Conservation (phyloP, 2,113 vertebrate species). For the Otis tarda region DNA sequence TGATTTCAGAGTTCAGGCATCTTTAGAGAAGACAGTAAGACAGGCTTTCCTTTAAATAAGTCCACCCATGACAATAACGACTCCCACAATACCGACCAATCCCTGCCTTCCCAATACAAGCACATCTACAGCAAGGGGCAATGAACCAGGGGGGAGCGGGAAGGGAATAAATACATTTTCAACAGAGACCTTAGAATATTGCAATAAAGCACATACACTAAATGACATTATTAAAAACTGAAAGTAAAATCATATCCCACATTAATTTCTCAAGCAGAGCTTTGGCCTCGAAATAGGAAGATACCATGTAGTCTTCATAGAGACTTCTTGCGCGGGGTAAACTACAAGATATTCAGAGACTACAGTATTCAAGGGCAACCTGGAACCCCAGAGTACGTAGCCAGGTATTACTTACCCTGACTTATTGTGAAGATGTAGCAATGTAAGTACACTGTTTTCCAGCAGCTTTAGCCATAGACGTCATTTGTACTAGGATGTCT, state of each 20-base stretch:
- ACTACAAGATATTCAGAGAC: background rate
- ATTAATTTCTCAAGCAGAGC: background rate
- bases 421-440: background rate
- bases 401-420: background rate
- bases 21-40: background rate
- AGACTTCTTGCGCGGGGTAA: background rate
- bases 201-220: background rate
- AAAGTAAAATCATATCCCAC: background rate
- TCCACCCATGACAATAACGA: background rate
- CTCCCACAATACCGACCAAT: conserved; percentile 19
- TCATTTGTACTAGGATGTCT: rapidly evolving
- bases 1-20: conserved; percentile 27
- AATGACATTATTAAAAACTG: background rate
- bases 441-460: background rate
- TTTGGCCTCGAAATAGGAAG: background rate
- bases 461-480: rapidly evolving
- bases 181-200: background rate
- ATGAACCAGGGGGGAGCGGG: rapidly evolving
- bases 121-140: background rate
- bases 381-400: background rate
- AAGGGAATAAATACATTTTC: background rate
- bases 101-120: background rate
- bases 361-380: background rate
- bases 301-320: background rate
- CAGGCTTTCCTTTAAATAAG: conserved; percentile 30